Base-by-base conservation (phyloP, 2,113 vertebrate species). In the Dromas ardeola region DNA sequence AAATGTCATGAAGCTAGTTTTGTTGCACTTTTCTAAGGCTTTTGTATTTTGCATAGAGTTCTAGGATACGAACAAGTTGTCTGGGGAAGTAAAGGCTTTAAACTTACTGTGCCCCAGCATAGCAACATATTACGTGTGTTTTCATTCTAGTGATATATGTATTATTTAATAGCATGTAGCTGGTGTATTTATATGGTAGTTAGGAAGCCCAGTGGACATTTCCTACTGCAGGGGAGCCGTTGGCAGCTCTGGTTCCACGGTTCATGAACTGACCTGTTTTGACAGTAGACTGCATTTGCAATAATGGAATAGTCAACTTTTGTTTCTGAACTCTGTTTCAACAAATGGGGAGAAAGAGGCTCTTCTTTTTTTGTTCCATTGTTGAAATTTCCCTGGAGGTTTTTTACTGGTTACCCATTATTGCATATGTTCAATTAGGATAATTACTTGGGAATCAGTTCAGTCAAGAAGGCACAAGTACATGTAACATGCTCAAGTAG, bases 1-100 rank as follows among this genome's bases (percentile, higher is more conserved):
- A 95, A 93, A 92, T 63, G 86, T 96, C 43, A 61, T 89, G 77
- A 95, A 95, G 89, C 93, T 97, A 94, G 89, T 95, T 94, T 95
- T 94, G 73, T 96, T 97, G 96, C 94, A 91, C 96, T 96, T 97
- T 97, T 95, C 91, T 91, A 96, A 87, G 62, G 93, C 89, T 91
- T 97, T 97, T 96, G 73, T 95, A 94, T 89, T 92, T 97, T 85
- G 73, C 81, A 38, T 96, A 93, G 70, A 62, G 56, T 82, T 95
- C 36, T 95, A 95, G 97, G 93, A 49, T 70, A 91, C n/a, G 32
- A 89, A 76, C 80, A 61, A 71, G 65, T 36, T 69, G 49, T 69
- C 53, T 40, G 94, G 91, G 88, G 77, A 84, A 81, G 82, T 52
- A 59, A 86, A 72, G 83, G 70, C 84, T 76, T 86, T 26, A 94